Conservation (phyloP, 1,140 invertebrate genomes). For the Cydia fagiglandana region DNA sequence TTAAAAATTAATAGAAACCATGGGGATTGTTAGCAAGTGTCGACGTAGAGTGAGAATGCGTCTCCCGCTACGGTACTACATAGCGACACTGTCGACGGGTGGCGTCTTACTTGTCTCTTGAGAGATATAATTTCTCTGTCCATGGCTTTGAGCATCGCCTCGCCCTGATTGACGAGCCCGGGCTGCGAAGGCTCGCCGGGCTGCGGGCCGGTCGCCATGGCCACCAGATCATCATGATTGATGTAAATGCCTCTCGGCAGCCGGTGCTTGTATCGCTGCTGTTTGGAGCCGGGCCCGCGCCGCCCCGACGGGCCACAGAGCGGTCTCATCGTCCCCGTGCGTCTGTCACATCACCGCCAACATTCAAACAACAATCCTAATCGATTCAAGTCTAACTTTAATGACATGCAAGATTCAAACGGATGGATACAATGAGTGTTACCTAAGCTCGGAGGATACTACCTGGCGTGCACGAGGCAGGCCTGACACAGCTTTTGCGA, state of each 20-base stretch:
- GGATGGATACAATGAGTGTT: slow-evolving; percentile 31
- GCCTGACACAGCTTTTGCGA: slow-evolving; percentile 78
- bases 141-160: slow-evolving; percentile 92
- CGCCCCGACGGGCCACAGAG: slow-evolving; percentile 82
- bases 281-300: slow-evolving; percentile 78
- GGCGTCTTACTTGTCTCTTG: slow-evolving; percentile 89
- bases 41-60: slow-evolving; percentile 65
- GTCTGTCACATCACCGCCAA: slow-evolving; percentile 80
- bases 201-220: slow-evolving; percentile 87
- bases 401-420: slow-evolving; percentile 39
- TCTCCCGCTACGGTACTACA: slow-evolving; percentile 47
- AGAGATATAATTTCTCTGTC: slow-evolving; percentile 95
- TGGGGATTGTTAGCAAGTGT: slow-evolving; percentile 37
- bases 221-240: slow-evolving; percentile 96
- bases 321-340: slow-evolving; percentile 87
- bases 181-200: slow-evolving; percentile 68
- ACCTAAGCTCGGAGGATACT: slow-evolving; percentile 40
- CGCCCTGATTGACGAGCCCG: slow-evolving; percentile 84
- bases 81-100: slow-evolving; percentile 54
- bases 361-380: slow-evolving; percentile 57
- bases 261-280: slow-evolving; percentile 92
- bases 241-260: slow-evolving; percentile 98
- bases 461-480: slow-evolving; percentile 80
- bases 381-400: slow-evolving; percentile 13
- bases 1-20: slow-evolving; percentile 18